These are phyloP conservation scores for Ptilodon capucinus DNA, from an alignment of 2,888 invertebrate species.

Conservation along the genomic window DNA sequence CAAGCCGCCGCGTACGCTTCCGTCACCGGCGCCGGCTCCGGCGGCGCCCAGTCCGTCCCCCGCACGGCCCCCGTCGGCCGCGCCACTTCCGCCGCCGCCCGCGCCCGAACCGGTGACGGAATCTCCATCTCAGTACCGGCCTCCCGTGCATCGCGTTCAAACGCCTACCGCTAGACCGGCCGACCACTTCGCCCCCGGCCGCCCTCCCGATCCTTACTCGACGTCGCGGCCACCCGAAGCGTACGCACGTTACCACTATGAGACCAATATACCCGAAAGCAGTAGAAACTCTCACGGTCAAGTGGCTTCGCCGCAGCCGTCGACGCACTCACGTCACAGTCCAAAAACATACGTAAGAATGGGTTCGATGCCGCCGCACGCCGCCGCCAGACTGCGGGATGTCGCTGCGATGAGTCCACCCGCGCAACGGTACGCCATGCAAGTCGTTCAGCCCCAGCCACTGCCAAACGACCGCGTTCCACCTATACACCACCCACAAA, in stretches of 20 bases:
- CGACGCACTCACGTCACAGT: conserved; percentile 62
- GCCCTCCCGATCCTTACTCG: conserved; percentile 69
- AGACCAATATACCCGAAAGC: conserved; percentile 52
- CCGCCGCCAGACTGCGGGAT: conserved; percentile 61
- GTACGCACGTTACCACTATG: conserved; percentile 66
- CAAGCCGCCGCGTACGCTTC: conserved; percentile 61
- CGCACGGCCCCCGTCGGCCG: conserved; percentile 61
- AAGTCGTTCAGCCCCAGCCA: conserved; percentile 60
- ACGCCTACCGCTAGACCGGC: conserved; percentile 62
- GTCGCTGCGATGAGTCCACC: conserved; percentile 59
- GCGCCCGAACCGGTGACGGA: conserved; percentile 56
- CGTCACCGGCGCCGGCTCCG: conserved; percentile 69
- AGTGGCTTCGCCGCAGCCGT: conserved; percentile 63
- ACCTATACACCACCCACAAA: conserved; percentile 73
- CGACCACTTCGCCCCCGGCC: conserved; percentile 63
- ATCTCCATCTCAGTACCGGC: conserved; percentile 51
- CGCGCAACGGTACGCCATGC: conserved; percentile 60
- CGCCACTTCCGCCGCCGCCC: conserved; percentile 43
- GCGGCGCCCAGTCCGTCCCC: conserved; percentile 64
- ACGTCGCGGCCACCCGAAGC: conserved; percentile 66
- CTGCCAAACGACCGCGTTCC: conserved; percentile 75
- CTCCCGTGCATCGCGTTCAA: conserved; percentile 57
- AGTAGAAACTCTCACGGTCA: conserved; percentile 58
- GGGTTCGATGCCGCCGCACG: conserved; percentile 64
- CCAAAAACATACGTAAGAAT: conserved; percentile 69